Percentiles rank a stretch among this genome's conserved stretches.
Conservation (phyloP, 2,888 invertebrate genomes). For the Drosophila fungiperda region DNA sequence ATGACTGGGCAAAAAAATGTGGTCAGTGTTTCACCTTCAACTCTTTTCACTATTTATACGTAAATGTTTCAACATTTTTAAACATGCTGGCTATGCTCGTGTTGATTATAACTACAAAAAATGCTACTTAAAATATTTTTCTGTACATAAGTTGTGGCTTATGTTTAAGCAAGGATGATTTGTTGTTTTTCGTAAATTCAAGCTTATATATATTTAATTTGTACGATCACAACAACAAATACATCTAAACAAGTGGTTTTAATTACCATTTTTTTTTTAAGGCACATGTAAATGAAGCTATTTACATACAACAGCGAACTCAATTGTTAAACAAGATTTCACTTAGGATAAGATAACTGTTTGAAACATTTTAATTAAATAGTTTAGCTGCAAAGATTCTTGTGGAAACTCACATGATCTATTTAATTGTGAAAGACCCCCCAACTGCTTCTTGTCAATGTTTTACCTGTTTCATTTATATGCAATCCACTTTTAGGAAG, state of each 20-base stretch:
- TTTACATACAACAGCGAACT: conserved; percentile 11
- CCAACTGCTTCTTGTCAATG: neutral
- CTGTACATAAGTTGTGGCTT: conserved; percentile 27
- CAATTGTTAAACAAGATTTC: conserved; percentile 6
- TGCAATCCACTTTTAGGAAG: conserved; percentile 2
- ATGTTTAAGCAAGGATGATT: conserved; percentile 8
- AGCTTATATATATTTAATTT: conserved; percentile 7
- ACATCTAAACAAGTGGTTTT: conserved; percentile 2
- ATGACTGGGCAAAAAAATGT: conserved; percentile 54
- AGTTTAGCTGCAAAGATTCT: conserved; percentile 1
- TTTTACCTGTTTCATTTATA: conserved; percentile 21
- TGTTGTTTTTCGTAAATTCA: neutral
- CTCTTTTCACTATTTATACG: conserved; percentile 40
- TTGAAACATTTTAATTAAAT: conserved; percentile 3
- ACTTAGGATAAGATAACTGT: neutral
- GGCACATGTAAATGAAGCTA: conserved; percentile 7
- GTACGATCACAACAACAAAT: neutral
- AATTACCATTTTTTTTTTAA: conserved; percentile 1
- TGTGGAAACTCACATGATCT: neutral
- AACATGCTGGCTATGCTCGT: conserved; percentile 32
- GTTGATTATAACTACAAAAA: conserved; percentile 30
- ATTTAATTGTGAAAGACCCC: neutral
- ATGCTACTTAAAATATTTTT: conserved; percentile 12
- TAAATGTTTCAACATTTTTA: conserved; percentile 33
- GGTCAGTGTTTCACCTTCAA: conserved; percentile 40